phyloP scores from a whole-genome alignment of 2,113 vertebrate species.

The Nothobranchius furzeri region DNA sequence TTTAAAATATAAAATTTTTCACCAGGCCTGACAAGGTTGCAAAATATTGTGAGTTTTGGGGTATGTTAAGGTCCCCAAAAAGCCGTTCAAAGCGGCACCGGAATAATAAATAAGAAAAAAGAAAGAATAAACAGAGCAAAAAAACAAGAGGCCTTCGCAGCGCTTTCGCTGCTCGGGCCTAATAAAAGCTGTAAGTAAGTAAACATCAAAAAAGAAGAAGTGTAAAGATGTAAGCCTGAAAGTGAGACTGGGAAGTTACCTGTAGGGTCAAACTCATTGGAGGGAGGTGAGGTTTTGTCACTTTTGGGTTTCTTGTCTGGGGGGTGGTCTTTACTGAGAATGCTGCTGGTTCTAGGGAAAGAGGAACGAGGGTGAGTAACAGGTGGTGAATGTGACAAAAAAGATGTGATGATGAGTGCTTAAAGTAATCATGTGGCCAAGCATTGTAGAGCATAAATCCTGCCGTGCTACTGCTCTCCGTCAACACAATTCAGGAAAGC shows the following conservation, averaged over 20 bases:
- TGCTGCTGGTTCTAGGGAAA: slow-evolving; percentile 89
- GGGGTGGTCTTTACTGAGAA: slow-evolving; percentile 94
- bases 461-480: not conserved
- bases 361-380: slow-evolving; percentile 33
- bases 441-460: slow-evolving; percentile 2
- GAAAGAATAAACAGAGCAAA: too few relatives aligned
- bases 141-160: too few relatives aligned
- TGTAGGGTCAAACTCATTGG: slow-evolving; percentile 82
- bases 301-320: slow-evolving; percentile 96
- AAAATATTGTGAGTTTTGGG: too few relatives aligned
- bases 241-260: slow-evolving; percentile 59
- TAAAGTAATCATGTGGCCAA: not conserved
- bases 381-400: not conserved
- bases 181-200: too few relatives aligned
- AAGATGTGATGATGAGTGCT: not conserved
- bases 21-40: too few relatives aligned
- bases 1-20: too few relatives aligned
- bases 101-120: too few relatives aligned
- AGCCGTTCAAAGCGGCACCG: too few relatives aligned
- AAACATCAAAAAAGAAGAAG: not conserved
- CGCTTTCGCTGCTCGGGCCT: too few relatives aligned
- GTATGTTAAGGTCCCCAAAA: too few relatives aligned
- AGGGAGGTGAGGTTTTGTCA: slow-evolving; percentile 75
- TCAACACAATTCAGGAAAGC: slow-evolving; percentile 12
- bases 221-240: not conserved